phyloP scores from a whole-genome alignment of 1,140 invertebrate genomes.

The Rhopalosiphum maidis region DNA sequence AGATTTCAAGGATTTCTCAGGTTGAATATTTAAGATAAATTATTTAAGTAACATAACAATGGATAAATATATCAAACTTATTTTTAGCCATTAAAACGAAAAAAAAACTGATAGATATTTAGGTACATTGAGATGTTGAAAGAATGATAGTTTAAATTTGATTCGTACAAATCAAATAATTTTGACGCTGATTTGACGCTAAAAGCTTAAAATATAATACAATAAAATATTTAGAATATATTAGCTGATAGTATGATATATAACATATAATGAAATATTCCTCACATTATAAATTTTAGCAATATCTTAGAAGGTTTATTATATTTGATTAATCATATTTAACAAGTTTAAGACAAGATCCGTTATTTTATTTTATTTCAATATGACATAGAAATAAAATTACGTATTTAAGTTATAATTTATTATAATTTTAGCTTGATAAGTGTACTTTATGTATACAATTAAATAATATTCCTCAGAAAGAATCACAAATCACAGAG shows the following conservation, averaged over 20 bases:
- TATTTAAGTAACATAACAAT: neutral
- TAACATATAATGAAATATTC: too few relatives aligned
- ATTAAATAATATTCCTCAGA: neutral
- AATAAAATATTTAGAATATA: conserved; percentile 2
- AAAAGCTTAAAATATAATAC: neutral
- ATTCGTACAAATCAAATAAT: neutral
- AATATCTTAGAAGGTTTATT: neutral
- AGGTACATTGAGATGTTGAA: neutral
- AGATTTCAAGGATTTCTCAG: neutral
- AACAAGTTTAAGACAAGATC: neutral
- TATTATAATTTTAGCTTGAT: neutral
- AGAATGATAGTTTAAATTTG: neutral
- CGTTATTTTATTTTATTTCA: neutral
- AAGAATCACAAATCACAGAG: neutral
- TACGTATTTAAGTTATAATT: neutral
- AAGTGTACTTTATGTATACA: neutral
- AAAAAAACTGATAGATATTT: neutral
- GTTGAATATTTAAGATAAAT: neutral
- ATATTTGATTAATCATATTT: neutral
- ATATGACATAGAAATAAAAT: too few relatives aligned
- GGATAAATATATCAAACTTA: neutral
- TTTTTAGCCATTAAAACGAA: neutral
- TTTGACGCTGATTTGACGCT: neutral
- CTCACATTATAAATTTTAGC: neutral
- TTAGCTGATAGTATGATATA: neutral